Evolutionary conservation across 2,797 vertebrate species (phyloP).

Genomic region (Simalia tracyae): DNA sequence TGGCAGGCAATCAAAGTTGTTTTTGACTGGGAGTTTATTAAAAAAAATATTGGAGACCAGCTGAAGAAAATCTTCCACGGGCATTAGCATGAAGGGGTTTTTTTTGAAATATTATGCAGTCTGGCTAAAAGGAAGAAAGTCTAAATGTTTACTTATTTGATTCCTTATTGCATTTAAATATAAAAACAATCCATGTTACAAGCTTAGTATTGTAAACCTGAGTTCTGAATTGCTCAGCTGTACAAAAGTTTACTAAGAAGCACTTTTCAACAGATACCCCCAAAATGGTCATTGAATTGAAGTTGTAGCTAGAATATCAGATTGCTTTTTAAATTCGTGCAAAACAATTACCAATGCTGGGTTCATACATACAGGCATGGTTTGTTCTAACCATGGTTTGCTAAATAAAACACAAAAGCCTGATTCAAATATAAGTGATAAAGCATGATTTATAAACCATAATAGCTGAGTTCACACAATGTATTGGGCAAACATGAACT

Average conservation of each 20-base stretch:
- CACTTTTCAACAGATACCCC: background rate
- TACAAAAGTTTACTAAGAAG: background rate
- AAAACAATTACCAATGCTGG: background rate
- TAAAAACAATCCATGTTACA: background rate
- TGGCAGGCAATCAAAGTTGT: conserved; percentile 52
- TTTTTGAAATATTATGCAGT: background rate
- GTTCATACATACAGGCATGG: background rate
- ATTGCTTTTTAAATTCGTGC: background rate
- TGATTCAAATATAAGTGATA: background rate
- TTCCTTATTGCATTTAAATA: background rate
- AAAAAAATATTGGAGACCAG: conserved; percentile 52
- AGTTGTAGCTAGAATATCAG: background rate
- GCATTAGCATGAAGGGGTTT: conserved; percentile 48
- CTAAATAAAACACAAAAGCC: background rate
- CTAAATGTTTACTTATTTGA: background rate
- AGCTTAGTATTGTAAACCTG: background rate
- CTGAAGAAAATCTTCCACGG: conserved; percentile 53
- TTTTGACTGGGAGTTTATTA: conserved; percentile 59
- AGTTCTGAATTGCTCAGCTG: background rate
- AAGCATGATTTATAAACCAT: background rate
- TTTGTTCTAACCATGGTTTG: background rate
- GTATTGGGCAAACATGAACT: background rate
- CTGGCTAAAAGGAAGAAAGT: conserved; percentile 34
- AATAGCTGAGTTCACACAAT: background rate
- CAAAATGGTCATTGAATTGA: background rate